phyloP scores from a whole-genome alignment of 2,797 vertebrate species.

The Lagodon rhomboides region DNA sequence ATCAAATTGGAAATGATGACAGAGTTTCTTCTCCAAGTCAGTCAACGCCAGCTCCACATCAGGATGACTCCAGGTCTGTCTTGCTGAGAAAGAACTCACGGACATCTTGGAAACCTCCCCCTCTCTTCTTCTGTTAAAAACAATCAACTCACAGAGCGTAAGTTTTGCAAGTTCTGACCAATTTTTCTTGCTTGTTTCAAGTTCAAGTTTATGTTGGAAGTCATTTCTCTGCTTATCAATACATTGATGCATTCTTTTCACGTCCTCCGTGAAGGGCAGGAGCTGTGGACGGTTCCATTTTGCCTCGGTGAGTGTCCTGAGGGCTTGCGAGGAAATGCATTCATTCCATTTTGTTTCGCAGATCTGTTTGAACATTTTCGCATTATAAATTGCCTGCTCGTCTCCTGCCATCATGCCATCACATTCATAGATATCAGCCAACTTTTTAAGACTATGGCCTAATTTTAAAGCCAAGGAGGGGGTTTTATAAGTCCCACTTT shows the following conservation, averaged over 20 bases:
- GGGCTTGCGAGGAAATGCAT: slow-evolving; percentile 44
- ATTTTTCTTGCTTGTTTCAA: slow-evolving; percentile 11
- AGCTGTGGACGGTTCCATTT: slow-evolving; percentile 51
- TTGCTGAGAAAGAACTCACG: slow-evolving; percentile 11
- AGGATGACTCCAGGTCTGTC: slow-evolving; percentile 13
- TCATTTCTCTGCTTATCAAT: slow-evolving; percentile 22
- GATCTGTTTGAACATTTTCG: slow-evolving; percentile 37
- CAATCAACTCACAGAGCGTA: slow-evolving; percentile 31
- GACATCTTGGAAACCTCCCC: slow-evolving; percentile 56
- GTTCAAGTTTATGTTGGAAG: neutral
- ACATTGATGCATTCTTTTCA: slow-evolving; percentile 43
- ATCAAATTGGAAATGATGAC: slow-evolving; percentile 25
- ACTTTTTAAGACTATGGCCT: slow-evolving; percentile 49
- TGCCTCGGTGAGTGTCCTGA: slow-evolving; percentile 35
- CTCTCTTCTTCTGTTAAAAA: slow-evolving; percentile 53
- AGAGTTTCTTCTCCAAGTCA: slow-evolving; percentile 41
- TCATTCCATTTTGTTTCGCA: slow-evolving; percentile 50
- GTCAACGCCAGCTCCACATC: slow-evolving; percentile 37
- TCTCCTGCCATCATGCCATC: slow-evolving; percentile 40
- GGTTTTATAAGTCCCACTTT: too few relatives aligned
- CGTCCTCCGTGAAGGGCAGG: slow-evolving; percentile 48
- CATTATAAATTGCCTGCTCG: slow-evolving; percentile 17
- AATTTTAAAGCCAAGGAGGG: slow-evolving; percentile 28
- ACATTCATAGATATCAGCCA: slow-evolving; percentile 47
- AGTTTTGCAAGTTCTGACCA: slow-evolving; percentile 42